Evolutionary conservation across 2,888 invertebrate genomes (phyloP).

Genomic region (Eristalis tenax): DNA sequence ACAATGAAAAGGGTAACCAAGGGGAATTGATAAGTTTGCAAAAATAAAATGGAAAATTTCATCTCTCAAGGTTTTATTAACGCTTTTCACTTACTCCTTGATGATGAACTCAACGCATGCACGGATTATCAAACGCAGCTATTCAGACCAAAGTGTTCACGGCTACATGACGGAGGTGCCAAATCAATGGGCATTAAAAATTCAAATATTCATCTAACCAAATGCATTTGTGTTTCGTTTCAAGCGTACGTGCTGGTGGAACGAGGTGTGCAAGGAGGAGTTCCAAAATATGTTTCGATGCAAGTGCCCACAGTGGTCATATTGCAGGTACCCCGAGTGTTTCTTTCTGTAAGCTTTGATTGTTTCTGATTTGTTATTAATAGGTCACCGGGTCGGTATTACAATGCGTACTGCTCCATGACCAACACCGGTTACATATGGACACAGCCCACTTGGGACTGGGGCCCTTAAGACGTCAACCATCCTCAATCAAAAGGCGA

Average conservation of each 20-base stretch:
- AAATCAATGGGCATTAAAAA: background rate
- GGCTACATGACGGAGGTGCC: conserved; percentile 92
- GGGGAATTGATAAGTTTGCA: background rate
- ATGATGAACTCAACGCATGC: conserved; percentile 72
- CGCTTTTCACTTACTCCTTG: conserved; percentile 72
- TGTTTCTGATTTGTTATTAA: conserved; percentile 42
- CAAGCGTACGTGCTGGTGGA: conserved; percentile 96
- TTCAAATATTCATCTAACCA: conserved; percentile 26
- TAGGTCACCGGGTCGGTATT: conserved; percentile 91
- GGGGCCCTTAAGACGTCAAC: conserved; percentile 74
- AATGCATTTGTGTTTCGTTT: conserved; percentile 62
- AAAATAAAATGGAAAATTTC: background rate
- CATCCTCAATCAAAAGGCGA: background rate
- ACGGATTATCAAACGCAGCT: conserved; percentile 85
- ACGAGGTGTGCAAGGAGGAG: conserved; percentile 95
- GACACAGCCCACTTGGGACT: conserved; percentile 87
- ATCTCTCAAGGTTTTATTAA: conserved; percentile 69
- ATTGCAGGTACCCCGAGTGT: conserved; percentile 84
- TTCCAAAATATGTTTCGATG: conserved; percentile 93
- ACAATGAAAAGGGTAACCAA: conserved; percentile 62
- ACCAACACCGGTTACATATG: conserved; percentile 95
- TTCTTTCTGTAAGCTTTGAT: conserved; percentile 2
- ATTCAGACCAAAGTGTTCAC: conserved; percentile 90
- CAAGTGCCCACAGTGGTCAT: conserved; percentile 94
- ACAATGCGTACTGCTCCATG: conserved; percentile 95